A percentile compares a stretch with the other conserved stretches of the same genome.
Conservation (phyloP, 2,113 vertebrate genomes). For the Phainopepla nitens region DNA sequence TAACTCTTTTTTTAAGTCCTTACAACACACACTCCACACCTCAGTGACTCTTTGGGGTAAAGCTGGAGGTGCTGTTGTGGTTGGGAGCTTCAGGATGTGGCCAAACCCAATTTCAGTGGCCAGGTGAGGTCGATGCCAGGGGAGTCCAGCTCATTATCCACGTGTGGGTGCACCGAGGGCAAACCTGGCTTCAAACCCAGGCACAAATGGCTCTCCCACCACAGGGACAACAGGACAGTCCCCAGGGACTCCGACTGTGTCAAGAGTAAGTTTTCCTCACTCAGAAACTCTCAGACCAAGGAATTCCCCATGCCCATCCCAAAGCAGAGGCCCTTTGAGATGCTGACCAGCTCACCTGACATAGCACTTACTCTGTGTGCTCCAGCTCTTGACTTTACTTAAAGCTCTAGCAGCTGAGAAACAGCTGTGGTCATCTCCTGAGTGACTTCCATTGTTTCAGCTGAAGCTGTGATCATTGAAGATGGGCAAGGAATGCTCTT, state of each 20-base stretch:
- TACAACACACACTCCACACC: rapidly evolving
- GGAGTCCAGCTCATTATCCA: rapidly evolving
- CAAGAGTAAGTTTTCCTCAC: not conserved
- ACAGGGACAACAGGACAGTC: not conserved
- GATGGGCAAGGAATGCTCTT: not conserved
- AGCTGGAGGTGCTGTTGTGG: not conserved
- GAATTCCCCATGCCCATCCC: not conserved
- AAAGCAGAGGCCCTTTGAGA: not conserved
- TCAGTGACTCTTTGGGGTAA: not conserved
- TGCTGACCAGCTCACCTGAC: rapidly evolving
- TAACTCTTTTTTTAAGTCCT: not conserved
- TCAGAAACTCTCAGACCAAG: not conserved
- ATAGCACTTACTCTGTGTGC: too few species aligned
- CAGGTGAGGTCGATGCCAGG: not conserved
- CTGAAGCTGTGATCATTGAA: not conserved
- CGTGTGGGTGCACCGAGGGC: rapidly evolving
- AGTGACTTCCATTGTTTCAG: not conserved
- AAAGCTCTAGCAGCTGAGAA: not conserved
- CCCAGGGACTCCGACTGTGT: not conserved
- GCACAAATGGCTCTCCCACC: not conserved
- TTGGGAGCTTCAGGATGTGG: not conserved
- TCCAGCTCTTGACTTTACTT: not conserved
- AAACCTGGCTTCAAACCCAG: not conserved
- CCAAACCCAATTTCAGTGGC: not conserved
- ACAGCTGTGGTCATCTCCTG: not conserved